Conservation (phyloP, 2,888 invertebrate species). For the Oxytorus armatus region DNA sequence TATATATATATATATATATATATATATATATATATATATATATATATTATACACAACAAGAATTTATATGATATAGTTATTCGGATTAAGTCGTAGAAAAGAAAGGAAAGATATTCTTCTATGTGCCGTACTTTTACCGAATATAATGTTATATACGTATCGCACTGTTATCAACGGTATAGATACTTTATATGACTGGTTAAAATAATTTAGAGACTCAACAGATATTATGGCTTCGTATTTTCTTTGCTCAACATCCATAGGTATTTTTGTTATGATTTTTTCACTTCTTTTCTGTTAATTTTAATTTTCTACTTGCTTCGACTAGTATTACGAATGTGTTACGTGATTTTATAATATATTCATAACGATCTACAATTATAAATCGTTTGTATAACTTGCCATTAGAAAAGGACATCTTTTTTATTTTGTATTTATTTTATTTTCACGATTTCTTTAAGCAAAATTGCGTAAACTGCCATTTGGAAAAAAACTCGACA, state of each 20-base stretch:
- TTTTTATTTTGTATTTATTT: slow-evolving; percentile 42
- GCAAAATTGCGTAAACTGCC: no score
- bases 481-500: slow-evolving; percentile 46
- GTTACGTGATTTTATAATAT: slow-evolving; percentile 28
- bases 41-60: slow-evolving; percentile 60
- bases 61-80: slow-evolving; percentile 72
- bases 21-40: slow-evolving; percentile 59
- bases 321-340: slow-evolving; percentile 32
- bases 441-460: no score
- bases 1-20: slow-evolving; percentile 69
- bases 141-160: slow-evolving; percentile 74
- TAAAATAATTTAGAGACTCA: slow-evolving; percentile 59
- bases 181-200: slow-evolving; percentile 69
- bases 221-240: slow-evolving; percentile 51
- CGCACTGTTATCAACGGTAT: slow-evolving; percentile 71
- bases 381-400: slow-evolving; percentile 25
- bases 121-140: slow-evolving; percentile 80
- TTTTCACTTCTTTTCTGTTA: slow-evolving; percentile 55
- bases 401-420: slow-evolving; percentile 45
- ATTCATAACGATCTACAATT: not conserved
- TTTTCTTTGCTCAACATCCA: slow-evolving; percentile 65
- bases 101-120: slow-evolving; percentile 80
- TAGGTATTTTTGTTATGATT: slow-evolving; percentile 53
- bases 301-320: slow-evolving; percentile 49
- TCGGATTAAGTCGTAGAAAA: slow-evolving; percentile 64